Evolutionary conservation across 1,140 invertebrate genomes (phyloP), one percentile per base, ranked within the genome.

Genomic region (Brachionus sp.): DNA sequence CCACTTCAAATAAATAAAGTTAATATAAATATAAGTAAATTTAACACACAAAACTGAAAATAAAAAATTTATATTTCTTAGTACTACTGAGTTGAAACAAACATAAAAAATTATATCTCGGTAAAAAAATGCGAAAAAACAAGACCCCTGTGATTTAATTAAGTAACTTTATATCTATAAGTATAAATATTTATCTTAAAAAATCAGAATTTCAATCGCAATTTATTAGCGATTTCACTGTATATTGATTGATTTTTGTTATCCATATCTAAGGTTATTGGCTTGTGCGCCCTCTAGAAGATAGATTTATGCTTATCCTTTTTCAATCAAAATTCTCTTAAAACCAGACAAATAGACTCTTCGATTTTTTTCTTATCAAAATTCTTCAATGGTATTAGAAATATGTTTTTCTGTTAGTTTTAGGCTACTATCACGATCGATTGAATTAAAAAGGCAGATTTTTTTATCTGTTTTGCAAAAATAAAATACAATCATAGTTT

Each of bases 111-210:
- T 57, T n/a, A n/a, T 57, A 57, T 57, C 50, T 66, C 25, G 33
- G 64, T 66, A 25, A 66, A 66, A 19, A 66, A 46, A 66, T 33
- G 29, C 12, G 33, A 37, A 37, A 33, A 33, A 37, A 70, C 35
- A 70, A 70, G 37, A 70, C 66, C 35, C 37, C 33, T 39, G 33
- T 35, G 37, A 70, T 70, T 39, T 19, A 66, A 70, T 70, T 70
- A 70, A 70, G 66, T 44, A 70, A 70, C 66, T 70, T 70, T 70
- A 37, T 70, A 70, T 37, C 33, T 70, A 57, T 57, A 57, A 57
- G 50, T 70, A 70, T 70, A 70, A 70, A 70, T 70, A 70, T 70
- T 70, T 70, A 70, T 70, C 66, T 70, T 39, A 42, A 70, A 35
- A 70, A 70, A 70, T 39, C 64, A 37, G 12, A 66, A 33, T 66